Evolutionary conservation across 2,888 invertebrate species (phyloP), one percentile per base, ranked within the genome.

Genomic region (Mythimna vitellina): DNA sequence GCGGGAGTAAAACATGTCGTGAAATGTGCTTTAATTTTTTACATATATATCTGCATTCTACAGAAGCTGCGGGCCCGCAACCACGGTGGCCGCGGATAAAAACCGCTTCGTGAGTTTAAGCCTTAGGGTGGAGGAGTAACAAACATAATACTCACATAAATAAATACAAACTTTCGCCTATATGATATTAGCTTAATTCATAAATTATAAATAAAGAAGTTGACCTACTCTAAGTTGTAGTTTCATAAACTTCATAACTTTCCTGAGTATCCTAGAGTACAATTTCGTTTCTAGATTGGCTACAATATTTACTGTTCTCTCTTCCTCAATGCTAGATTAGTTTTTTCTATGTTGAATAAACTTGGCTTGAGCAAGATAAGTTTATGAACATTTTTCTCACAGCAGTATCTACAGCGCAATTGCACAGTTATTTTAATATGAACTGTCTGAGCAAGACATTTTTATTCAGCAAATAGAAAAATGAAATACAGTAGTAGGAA

Each of bases 251-350:
- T 20, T 29, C 17, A 29, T 56, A 53, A 32, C 9, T 9, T 20
- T 17, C 20, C 4, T 56, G 14, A 17, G 29, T 3, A 56, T 29
- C 54, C 8, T 29, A 29, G 32, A 57, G 10, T 35, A 29, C 8
- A 3, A 57, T 10, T 35, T 4, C 32, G 35, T 22, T n/a, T 14
- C 12, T 32, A 58, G 6, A 73, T 35, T 51, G 12, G 8, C 58
- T 53, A 74, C 42, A 53, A 46, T 73, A 73, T 73, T 73, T 60
- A 74, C 74, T 65, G 22, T 65, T 60, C 53, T 14, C 64, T 73
- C 51, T 65, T 60, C 25, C 22, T 65, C 14, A 38, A 22, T 22
- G 22, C 35, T 60, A 38, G 20, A 73, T 74, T 73, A 58, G 35
- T 25, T 65, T 73, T 46, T 74, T 6, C 22, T 60, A 65, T 54